phyloP scores from a whole-genome alignment of 2,888 invertebrate species.

The Caenorhabditis panamensis region DNA sequence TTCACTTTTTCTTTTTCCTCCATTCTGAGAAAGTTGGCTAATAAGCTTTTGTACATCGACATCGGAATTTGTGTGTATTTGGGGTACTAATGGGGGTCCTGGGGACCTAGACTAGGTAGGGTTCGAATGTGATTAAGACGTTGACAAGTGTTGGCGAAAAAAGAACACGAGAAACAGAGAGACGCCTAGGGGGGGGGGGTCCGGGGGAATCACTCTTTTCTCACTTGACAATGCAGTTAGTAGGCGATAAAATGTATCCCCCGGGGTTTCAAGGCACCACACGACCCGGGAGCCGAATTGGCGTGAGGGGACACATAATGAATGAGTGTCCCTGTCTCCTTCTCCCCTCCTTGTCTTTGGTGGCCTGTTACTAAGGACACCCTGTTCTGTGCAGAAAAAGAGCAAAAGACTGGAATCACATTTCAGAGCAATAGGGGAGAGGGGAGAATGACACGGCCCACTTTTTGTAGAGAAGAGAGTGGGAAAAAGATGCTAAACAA shows the following conservation, averaged over 20 bases:
- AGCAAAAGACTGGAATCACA: constrained; percentile 10
- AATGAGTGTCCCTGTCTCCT: constrained; percentile 55
- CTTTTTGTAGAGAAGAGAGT: not conserved
- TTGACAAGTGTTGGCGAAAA: constrained; percentile 43
- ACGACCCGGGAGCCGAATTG: constrained; percentile 12
- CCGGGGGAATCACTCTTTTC: constrained; percentile 50
- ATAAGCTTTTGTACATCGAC: constrained; percentile 51
- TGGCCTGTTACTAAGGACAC: constrained; percentile 45
- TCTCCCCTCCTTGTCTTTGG: not conserved
- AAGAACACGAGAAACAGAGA: constrained; percentile 22
- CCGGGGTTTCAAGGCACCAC: constrained; percentile 26
- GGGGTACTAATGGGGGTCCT: constrained; percentile 32
- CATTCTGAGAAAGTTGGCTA: not conserved
- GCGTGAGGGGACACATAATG: constrained; percentile 48
- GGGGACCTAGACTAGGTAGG: constrained; percentile 30
- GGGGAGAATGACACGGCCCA: not conserved
- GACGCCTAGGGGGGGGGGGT: not conserved
- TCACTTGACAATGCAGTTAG: constrained; percentile 65
- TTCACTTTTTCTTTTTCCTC: constrained; percentile 9
- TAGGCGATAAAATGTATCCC: constrained; percentile 64
- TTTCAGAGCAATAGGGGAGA: constrained; percentile 17
- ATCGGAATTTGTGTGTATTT: constrained; percentile 12
- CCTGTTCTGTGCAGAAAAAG: not conserved
- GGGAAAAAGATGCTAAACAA: not conserved
- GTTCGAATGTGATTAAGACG: constrained; percentile 53